Base-by-base conservation (phyloP, 1,140 invertebrate genomes). In the honey bee (Apis mellifera) region DNA sequence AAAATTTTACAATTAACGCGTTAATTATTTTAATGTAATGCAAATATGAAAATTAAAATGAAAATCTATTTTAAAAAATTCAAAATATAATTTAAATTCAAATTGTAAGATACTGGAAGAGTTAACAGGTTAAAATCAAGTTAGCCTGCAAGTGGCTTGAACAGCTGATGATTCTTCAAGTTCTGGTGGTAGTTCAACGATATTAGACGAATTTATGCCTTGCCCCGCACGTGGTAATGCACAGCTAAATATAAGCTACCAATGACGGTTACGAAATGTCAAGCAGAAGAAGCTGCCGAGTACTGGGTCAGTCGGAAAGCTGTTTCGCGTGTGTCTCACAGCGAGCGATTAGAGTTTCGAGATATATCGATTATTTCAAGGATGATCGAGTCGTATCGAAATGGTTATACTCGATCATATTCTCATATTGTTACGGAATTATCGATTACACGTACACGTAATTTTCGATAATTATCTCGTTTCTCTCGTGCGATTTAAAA, bases 251-350 rank as follows among this genome's bases (percentile, higher is more conserved):
- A 89, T 89, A 89, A 77, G 76, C 66, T 13, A 15, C 64, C 55
- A 77, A 55, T 70, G 86, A 78, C 79, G 23, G 62, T 90, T 90
- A 90, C 89, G 89, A 90, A 90, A 90, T 89, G 88, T 90, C 86
- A 90, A 69, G 80, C 64, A 66, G 80, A 86, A 66, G 80, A 86
- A 71, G 62, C 60, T 68, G 82, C 32, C 21, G 79, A 70, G 62
- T 78, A 90, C 64, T 90, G 76, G 89, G 89, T 90, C 89, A 90
- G 76, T 89, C 75, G 64, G 62, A 15, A 66, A 52, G 15, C 19
- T 9, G 55, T 70, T 59, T 55, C 17, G 42, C 62, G 26, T 59
- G 52, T 59, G 48, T 26, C 48, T 26, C 11, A 17, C 9, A 23
- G 52, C 32, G 23, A 48, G 48, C 7, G 59, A 72, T 65, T 72